Conservation (phyloP, 2,888 invertebrate genomes). For the Drosophila anceps region DNA sequence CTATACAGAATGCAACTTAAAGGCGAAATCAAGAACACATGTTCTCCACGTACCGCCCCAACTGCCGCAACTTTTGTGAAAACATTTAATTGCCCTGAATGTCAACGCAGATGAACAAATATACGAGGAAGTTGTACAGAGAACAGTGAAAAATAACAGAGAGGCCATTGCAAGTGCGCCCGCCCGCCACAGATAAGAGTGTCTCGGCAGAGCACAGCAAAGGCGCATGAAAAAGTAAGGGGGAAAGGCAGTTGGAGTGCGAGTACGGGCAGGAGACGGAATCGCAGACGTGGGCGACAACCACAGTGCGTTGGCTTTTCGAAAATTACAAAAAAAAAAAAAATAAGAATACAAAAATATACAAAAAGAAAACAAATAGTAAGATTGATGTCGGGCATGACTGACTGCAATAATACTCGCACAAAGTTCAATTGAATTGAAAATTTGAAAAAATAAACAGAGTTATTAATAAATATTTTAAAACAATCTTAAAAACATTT, state of each 20-base stretch:
- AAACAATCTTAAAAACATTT: too few species aligned
- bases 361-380: conserved; percentile 17
- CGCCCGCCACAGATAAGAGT: conserved; percentile 51
- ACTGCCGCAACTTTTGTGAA: conserved; percentile 35
- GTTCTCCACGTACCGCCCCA: conserved; percentile 43
- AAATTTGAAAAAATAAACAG: too few species aligned
- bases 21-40: conserved; percentile 78
- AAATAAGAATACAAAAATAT: conserved; percentile 20
- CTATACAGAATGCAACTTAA: conserved; percentile 29
- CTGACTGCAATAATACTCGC: background rate
- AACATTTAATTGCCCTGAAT: conserved; percentile 78
- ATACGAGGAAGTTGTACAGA: conserved; percentile 50
- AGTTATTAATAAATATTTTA: too few species aligned
- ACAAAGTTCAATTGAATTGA: background rate
- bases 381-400: background rate
- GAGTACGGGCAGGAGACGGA: background rate
- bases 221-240: background rate
- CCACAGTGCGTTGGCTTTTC: conserved; percentile 70
- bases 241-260: background rate
- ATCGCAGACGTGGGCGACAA: conserved; percentile 35
- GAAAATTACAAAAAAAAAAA: conserved; percentile 46
- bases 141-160: conserved; percentile 25
- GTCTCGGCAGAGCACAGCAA: conserved; percentile 14
- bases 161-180: conserved; percentile 61
- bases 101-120: conserved; percentile 77